Conservation (phyloP, 2,888 invertebrate species). For the Bellardia bayeri region DNA sequence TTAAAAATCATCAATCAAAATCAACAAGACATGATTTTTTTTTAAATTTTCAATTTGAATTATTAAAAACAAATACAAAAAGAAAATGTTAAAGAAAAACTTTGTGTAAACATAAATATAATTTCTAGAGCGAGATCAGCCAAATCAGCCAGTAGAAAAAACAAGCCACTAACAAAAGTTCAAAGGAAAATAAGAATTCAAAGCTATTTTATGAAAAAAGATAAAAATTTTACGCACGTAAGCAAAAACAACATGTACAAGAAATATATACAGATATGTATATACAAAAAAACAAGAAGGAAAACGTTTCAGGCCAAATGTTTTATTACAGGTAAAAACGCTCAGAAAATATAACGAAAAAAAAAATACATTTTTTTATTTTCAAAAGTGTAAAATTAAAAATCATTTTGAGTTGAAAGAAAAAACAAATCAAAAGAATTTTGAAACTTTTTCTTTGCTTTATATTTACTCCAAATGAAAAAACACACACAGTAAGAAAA, state of each 20-base stretch:
- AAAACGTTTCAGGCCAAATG: slow-evolving; percentile 75
- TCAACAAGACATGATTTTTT: slow-evolving; percentile 51
- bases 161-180: slow-evolving; percentile 60
- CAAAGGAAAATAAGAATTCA: slow-evolving; percentile 65
- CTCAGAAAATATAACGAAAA: slow-evolving; percentile 52
- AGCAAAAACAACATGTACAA: slow-evolving; percentile 6
- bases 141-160: background rate
- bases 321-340: slow-evolving; percentile 81
- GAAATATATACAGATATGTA: slow-evolving; percentile 30
- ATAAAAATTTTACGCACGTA: slow-evolving; percentile 55
- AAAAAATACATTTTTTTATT: background rate
- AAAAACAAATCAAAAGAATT: slow-evolving; percentile 69
- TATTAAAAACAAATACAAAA: slow-evolving; percentile 50
- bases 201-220: slow-evolving; percentile 65
- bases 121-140: slow-evolving; percentile 45
- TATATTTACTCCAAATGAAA: slow-evolving; percentile 2
- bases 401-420: background rate
- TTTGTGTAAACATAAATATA: slow-evolving; percentile 27
- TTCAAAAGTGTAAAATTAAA: too few species aligned
- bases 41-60: slow-evolving; percentile 44
- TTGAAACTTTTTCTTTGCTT: slow-evolving; percentile 26
- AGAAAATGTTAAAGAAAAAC: background rate
- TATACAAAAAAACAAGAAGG: background rate
- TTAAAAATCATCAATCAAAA: slow-evolving; percentile 63
- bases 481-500: background rate